Evolutionary conservation across 30 jellyfish, hydroid and myxozoan species (phyloP).

Genomic region (Cassiopea andromeda): DNA sequence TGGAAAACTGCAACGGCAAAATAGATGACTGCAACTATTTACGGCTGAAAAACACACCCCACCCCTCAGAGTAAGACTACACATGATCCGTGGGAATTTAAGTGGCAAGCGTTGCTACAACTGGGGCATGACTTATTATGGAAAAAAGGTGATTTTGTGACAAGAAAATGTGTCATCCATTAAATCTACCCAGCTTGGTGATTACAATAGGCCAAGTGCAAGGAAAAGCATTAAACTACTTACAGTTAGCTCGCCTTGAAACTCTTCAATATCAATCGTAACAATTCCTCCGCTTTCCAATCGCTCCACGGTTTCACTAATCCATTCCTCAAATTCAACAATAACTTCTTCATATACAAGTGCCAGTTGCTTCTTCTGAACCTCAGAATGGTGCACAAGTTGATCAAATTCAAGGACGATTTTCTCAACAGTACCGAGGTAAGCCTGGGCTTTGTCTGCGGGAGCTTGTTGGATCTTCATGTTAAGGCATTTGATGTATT

Average conservation of each 20-base stretch:
- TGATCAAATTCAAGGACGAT: slow-evolving; percentile 72
- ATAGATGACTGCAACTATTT: too few species aligned
- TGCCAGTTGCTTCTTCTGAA: slow-evolving; percentile 73
- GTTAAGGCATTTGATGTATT: slow-evolving; percentile 71
- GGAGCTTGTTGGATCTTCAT: slow-evolving; percentile 70
- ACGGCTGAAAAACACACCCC: too few species aligned
- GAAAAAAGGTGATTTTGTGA: too few species aligned
- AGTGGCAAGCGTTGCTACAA: too few species aligned
- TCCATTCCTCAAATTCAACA: slow-evolving; percentile 85
- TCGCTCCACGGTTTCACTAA: slow-evolving; percentile 31
- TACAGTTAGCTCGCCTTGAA: slow-evolving; percentile 83
- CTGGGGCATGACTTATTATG: too few species aligned
- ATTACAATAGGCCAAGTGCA: too few species aligned
- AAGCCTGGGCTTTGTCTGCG: slow-evolving; percentile 81
- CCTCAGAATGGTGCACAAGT: slow-evolving; percentile 64
- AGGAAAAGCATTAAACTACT: neutral
- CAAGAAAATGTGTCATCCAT: too few species aligned
- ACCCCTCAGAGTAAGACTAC: too few species aligned
- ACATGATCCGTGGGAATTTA: too few species aligned
- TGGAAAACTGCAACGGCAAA: too few species aligned
- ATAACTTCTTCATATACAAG: slow-evolving; percentile 73
- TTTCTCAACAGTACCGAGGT: slow-evolving; percentile 60
- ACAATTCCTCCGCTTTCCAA: slow-evolving; percentile 78
- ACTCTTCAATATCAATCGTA: slow-evolving; percentile 85
- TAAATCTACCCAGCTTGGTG: too few species aligned